These are phyloP conservation scores for Orientallactaga sibirica DNA, from an alignment of 2,797 vertebrate genomes.

Conservation along the genomic window DNA sequence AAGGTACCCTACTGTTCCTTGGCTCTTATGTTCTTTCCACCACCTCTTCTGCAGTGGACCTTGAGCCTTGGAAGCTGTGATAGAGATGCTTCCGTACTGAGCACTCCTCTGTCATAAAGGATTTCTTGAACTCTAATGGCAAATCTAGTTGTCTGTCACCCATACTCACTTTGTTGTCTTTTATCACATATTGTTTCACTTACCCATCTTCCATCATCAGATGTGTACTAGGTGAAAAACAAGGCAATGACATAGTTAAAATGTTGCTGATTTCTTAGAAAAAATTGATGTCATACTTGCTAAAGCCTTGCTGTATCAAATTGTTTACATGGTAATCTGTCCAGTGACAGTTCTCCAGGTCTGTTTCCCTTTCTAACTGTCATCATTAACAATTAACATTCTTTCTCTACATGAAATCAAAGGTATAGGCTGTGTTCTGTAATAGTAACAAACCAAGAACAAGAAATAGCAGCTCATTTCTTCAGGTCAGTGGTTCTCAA, in stretches of 20 bases:
- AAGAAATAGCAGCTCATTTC: neutral
- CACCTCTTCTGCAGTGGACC: too few species aligned
- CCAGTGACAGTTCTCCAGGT: neutral
- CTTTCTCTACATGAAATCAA: conserved; percentile 41
- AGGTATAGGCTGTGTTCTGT: neutral
- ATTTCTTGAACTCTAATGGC: conserved; percentile 18
- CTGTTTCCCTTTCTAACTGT: neutral
- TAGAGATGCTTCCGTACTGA: too few species aligned
- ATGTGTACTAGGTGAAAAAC: neutral
- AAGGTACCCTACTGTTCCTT: too few species aligned
- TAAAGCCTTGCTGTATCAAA: neutral
- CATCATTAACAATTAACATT: neutral
- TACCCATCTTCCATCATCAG: conserved; percentile 18
- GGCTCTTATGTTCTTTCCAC: too few species aligned
- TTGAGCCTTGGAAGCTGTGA: too few species aligned
- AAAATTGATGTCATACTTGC: conserved; percentile 20
- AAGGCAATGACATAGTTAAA: neutral
- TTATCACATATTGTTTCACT: conserved; percentile 18
- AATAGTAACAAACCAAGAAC: neutral
- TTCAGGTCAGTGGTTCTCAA: neutral
- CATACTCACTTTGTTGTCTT: neutral
- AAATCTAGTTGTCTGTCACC: neutral
- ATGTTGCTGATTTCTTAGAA: conserved; percentile 21
- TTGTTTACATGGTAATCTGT: neutral
- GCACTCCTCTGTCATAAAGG: neutral